Evolutionary conservation across 2,797 vertebrate genomes (phyloP).

Genomic region (Danio albolineatus): DNA sequence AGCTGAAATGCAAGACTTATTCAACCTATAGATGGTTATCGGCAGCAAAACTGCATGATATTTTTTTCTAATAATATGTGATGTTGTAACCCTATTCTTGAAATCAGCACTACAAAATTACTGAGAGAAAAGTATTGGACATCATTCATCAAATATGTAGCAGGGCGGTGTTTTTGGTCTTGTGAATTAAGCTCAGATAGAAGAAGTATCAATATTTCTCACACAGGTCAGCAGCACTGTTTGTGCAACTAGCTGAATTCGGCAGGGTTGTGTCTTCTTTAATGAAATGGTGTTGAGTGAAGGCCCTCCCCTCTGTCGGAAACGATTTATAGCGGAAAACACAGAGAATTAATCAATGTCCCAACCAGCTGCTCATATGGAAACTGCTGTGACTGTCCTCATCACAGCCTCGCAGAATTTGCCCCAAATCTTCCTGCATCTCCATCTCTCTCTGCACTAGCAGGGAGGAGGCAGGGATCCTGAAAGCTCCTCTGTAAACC

Average conservation of each 20-base stretch:
- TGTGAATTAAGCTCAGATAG: neutral
- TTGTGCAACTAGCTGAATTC: neutral
- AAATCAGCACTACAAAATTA: too few relatives aligned
- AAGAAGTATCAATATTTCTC: neutral
- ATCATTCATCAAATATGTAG: too few relatives aligned
- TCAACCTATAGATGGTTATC: too few relatives aligned
- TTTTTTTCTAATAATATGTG: too few relatives aligned
- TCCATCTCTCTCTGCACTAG: constrained; percentile 49
- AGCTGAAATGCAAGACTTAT: too few relatives aligned
- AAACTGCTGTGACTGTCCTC: neutral
- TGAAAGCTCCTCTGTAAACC: constrained; percentile 40
- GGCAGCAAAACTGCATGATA: too few relatives aligned
- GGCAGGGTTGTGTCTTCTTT: neutral
- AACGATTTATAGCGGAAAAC: constrained; percentile 26
- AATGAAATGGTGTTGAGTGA: constrained; percentile 41
- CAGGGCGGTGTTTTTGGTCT: too few relatives aligned
- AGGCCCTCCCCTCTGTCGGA: neutral
- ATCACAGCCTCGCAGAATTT: constrained; percentile 47
- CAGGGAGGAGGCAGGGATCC: neutral
- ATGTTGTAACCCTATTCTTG: too few relatives aligned
- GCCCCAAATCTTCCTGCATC: neutral
- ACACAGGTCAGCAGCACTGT: neutral
- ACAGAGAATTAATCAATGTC: constrained; percentile 40
- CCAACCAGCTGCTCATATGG: constrained; percentile 9
- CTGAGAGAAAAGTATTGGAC: too few relatives aligned